Base-by-base conservation (phyloP, 1,140 invertebrate species). In the Cephus cinctus region DNA sequence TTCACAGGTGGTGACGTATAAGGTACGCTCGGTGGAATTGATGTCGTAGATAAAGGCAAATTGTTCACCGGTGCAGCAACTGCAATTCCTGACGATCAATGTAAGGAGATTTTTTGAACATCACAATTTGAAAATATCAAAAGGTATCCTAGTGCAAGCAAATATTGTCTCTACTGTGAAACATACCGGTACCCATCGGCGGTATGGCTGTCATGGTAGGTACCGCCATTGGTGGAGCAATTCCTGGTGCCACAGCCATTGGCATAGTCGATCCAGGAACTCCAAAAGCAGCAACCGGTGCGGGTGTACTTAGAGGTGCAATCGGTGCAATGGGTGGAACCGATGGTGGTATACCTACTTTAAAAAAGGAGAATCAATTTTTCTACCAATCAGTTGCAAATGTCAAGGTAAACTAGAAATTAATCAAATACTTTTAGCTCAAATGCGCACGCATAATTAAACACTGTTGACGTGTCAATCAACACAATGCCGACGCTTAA, bases 261-360 rank as follows among this genome's bases (percentile, higher is more conserved):
- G 65, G 56, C 36, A 67, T 53, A 16, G 66, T 27, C 31, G 64
- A 59, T 25, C 50, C 54, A 61, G n/a, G n/a, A 12, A 75, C 75
- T 39, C 61, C 69, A 41, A 77, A 77, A 41, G 73, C 75, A 43
- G 67, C 62, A 22, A 74, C 69, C 46, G 73, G 72, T 2, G 67
- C 50, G 51, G 75, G 73, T 44, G 68, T 69, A 31, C 70, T 72
- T 41, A 72, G 45, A 35, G 71, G 69, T 44, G 56, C 71, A 12
- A 74, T 66, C 25, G 69, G 44, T 9, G 68, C 71, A 35, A 59
- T 56, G 15, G 60, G 61, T 12, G 59, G 56, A 12, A 56, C 53
- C n/a, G n/a, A n/a, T 34, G 66, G 22, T 31, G 67, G 47, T 15
- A 68, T 60, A 42, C 56, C 66, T 57, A 47, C 51, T 48, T n/a